A percentile compares a stretch with the other conserved stretches of the same genome.
Conservation (phyloP, 2,888 invertebrate species). For the Cephus pygmeus region DNA sequence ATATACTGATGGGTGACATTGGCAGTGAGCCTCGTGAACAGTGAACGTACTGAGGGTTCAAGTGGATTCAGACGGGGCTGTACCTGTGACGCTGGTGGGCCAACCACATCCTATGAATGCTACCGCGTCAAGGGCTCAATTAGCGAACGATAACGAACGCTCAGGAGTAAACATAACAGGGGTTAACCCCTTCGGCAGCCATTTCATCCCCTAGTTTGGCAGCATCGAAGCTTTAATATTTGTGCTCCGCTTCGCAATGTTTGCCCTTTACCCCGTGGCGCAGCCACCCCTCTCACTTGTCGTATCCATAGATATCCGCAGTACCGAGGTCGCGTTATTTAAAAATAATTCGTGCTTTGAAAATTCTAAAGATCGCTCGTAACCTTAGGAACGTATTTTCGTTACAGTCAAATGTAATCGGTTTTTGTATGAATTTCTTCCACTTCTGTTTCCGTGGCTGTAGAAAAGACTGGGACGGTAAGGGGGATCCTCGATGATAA, state of each 20-base stretch:
- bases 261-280: slow-evolving; percentile 10
- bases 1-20: slow-evolving; percentile 19
- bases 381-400: not conserved
- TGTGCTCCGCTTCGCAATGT: slow-evolving; percentile 17
- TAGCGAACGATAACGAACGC: slow-evolving; percentile 55
- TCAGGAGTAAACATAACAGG: slow-evolving; percentile 40
- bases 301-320: not conserved
- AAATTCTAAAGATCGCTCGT: not conserved
- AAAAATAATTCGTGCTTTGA: not conserved
- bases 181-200: slow-evolving; percentile 22
- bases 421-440: not conserved
- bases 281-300: not conserved
- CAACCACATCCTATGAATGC: slow-evolving; percentile 15
- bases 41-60: not conserved
- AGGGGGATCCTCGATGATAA: not conserved
- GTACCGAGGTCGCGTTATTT: not conserved
- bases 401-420: not conserved
- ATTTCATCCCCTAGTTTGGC: slow-evolving; percentile 1
- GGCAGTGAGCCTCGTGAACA: slow-evolving; percentile 22
- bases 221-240: slow-evolving; percentile 25
- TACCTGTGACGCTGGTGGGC: slow-evolving; percentile 11
- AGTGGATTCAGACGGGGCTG: not conserved
- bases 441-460: not conserved
- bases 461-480: not conserved
- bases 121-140: slow-evolving; percentile 46